A percentile compares a stretch with the other conserved stretches of the same genome.
phyloP scores from a whole-genome alignment of 1,140 invertebrate genomes.

The Ceratosolen fusciceps region DNA sequence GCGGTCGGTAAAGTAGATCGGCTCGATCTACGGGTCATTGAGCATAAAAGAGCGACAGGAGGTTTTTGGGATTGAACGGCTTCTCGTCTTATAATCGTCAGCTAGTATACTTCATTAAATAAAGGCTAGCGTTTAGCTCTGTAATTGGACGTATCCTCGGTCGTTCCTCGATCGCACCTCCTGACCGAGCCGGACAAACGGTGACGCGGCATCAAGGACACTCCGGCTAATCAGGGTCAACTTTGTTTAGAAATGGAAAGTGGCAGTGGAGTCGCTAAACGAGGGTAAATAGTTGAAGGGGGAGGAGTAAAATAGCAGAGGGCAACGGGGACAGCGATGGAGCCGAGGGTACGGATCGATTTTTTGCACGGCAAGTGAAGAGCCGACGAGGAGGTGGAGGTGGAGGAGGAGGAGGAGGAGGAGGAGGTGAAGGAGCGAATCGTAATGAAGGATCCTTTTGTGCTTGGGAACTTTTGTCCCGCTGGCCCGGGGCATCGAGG shows the following conservation, averaged over 20 bases:
- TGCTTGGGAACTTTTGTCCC: slow-evolving; percentile 40
- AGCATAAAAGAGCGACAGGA: too few relatives aligned
- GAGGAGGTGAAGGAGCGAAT: not conserved
- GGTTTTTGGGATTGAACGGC: too few relatives aligned
- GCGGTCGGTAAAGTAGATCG: too few relatives aligned
- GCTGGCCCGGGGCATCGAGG: too few relatives aligned
- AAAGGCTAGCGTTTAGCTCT: too few relatives aligned
- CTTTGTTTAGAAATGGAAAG: slow-evolving; percentile 24
- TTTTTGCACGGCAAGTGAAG: slow-evolving; percentile 14
- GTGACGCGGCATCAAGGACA: slow-evolving; percentile 49
- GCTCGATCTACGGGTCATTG: too few relatives aligned
- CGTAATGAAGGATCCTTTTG: slow-evolving; percentile 55
- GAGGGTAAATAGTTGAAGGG: too few relatives aligned
- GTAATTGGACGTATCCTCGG: too few relatives aligned
- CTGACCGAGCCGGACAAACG: not conserved
- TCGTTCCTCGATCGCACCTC: not conserved
- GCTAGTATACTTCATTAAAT: too few relatives aligned
- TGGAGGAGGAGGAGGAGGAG: slow-evolving; percentile 15
- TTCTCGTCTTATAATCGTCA: too few relatives aligned
- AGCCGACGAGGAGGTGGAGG: not conserved
- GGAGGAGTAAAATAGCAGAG: not conserved
- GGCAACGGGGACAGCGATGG: not conserved
- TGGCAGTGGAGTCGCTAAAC: too few relatives aligned
- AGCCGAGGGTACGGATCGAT: not conserved
- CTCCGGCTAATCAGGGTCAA: slow-evolving; percentile 44